Base-by-base conservation (phyloP, 2,797 vertebrate genomes). In the Myiothlypis chrysogaster region DNA sequence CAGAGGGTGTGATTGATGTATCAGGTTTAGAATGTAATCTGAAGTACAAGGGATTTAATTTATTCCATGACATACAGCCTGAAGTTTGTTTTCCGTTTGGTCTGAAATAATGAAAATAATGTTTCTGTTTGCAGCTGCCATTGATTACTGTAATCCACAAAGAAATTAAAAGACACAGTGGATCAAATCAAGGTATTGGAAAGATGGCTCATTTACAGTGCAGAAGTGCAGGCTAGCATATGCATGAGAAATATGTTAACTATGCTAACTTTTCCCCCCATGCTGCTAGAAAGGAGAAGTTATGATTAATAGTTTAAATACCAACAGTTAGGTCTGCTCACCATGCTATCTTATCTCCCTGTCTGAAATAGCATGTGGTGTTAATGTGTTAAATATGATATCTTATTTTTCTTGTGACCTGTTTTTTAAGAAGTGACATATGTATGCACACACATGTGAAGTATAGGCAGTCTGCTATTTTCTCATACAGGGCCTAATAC, bases 381-480 rank as follows among this genome's bases (percentile, higher is more conserved):
- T 79, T 96, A 95, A 95, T 92, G 90, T 91, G 94, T 90, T 96
- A 96, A 97, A 95, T 90, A 78, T 22, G 71, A 75, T 89, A 89
- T 65, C 83, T 83, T 94, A 72, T 64, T 94, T 92, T 88, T 68
- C 89, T 83, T 47, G 49, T 89, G 78, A 83, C 75, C 57, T 93
- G 46, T 53, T 83, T 92, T 79, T 90, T 68, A 73, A 75, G 72
- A 92, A 87, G 52, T 92, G 79, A 46, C 68, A 64, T 83, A 43
- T 22, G 4, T 87, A 60, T 41, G 66, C 53, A 59, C 34, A 28
- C 56, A 79, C 25, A 63, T 59, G 69, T 34, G 46, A 93, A 77
- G 57, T n/a, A 9, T 10, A 91, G 30, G 28, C 65, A 77, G 28
- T 28, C 66, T 96, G 83, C 55, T 96, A 7, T 71, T 95, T 93